Conservation (phyloP, 2,113 vertebrate genomes). For the Asarcornis scutulata region DNA sequence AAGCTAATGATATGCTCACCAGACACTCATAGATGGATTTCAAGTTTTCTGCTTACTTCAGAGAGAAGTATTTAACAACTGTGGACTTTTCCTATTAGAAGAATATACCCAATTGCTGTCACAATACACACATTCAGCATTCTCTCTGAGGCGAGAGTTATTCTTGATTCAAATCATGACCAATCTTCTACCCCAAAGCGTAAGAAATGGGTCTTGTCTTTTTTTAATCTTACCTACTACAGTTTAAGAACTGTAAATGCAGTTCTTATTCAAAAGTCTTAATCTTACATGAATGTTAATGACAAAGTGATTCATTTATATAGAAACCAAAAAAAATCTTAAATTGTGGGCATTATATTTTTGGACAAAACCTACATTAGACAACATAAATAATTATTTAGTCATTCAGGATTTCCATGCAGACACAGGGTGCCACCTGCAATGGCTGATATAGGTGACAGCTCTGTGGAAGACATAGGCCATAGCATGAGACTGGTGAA, state of each 20-base stretch:
- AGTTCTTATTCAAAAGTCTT: not conserved
- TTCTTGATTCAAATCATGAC: not conserved
- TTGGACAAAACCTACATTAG: not conserved
- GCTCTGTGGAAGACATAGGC: not conserved
- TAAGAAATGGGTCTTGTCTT: not conserved
- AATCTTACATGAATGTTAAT: not conserved
- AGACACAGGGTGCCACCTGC: not conserved
- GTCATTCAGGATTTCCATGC: not conserved
- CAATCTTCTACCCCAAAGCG: not conserved
- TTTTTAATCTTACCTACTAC: not conserved
- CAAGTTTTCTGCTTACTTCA: not conserved
- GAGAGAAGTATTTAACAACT: not conserved
- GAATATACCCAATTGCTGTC: not conserved
- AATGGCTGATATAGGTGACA: not conserved
- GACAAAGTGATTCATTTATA: not conserved
- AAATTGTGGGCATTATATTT: not conserved
- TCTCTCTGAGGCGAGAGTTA: not conserved
- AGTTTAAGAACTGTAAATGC: not conserved
- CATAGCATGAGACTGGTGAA: not conserved
- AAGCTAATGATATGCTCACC: not conserved
- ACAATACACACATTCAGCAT: not conserved
- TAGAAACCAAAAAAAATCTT: not conserved
- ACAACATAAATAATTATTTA: not conserved
- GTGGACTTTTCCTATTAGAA: not conserved
- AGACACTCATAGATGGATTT: not conserved